Conservation (phyloP, 2,113 vertebrate genomes). For the cattle (Bos taurus) region DNA sequence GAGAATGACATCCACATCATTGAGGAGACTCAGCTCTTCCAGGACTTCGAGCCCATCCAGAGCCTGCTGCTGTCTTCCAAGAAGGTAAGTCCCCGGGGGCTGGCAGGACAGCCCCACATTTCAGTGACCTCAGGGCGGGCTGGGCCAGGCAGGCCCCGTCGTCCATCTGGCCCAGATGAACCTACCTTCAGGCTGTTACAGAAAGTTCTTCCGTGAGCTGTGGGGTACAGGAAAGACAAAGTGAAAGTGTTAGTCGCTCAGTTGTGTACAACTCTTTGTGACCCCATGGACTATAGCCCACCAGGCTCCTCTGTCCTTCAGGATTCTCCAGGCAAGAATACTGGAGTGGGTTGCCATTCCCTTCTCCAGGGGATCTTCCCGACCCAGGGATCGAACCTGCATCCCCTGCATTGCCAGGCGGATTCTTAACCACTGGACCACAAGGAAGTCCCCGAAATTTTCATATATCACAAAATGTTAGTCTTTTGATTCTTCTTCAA, state of each 20-base stretch:
- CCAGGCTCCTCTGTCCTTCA: not conserved
- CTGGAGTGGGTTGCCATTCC: not conserved
- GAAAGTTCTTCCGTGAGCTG: fast-evolving
- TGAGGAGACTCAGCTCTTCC: conserved; percentile 93
- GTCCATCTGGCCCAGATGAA: not conserved
- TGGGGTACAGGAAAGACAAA: too few relatives aligned
- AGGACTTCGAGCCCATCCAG: conserved; percentile 86
- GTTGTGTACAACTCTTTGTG: not conserved
- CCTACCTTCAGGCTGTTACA: not conserved
- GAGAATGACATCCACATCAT: conserved; percentile 88
- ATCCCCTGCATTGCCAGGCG: not conserved
- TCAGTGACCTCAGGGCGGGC: fast-evolving
- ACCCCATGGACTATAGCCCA: not conserved
- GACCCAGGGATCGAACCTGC: not conserved
- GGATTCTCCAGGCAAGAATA: not conserved
- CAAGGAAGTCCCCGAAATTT: fast-evolving
- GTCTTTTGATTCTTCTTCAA: not conserved
- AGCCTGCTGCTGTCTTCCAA: conserved; percentile 89
- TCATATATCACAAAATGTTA: not conserved
- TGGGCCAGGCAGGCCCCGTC: not conserved
- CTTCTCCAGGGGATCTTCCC: not conserved
- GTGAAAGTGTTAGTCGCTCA: not conserved
- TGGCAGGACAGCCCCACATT: fast-evolving
- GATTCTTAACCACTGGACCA: not conserved
- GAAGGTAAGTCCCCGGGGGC: conserved; percentile 74